Evolutionary conservation across 2,797 vertebrate species (phyloP), one percentile per base, ranked within the genome.

Genomic region (Chaenodraco wilsoni): DNA sequence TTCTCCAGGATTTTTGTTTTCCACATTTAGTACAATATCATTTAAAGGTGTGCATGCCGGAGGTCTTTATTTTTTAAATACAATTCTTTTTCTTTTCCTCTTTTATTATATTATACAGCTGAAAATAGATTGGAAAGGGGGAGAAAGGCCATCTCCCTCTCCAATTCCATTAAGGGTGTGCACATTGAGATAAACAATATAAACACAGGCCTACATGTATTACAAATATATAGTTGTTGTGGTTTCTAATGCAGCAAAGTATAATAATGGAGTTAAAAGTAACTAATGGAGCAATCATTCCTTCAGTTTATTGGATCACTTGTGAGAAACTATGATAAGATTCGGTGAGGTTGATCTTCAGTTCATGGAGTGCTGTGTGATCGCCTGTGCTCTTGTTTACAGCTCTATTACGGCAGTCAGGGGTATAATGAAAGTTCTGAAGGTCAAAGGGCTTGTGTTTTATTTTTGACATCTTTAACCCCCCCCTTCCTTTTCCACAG

Each of bases 401-500:
- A 17, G 48, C 33, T 57, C 5, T 54, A 31, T 56, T 52, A 65
- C 31, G 55, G 50, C 31, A 64, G 9, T 45, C 33, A 40, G 23
- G 1, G 44, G 33, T 55, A 11, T 13, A 11, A 49, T 58, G 45
- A 59, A 46, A 46, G 2, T 31, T 17, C 56, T 68, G 11, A 49
- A 55, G 62, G 45, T 65, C 45, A 74, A 71, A 61, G 16, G 56
- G 65, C 9, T 57, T 31, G 37, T 45, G 1, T 44, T 19, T 50
- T 31, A 23, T 43, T 59, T 69, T 41, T 41, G 9, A 40, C 14
- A 31, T 73, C 12, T 68, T 63, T 12, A 2, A 2, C 11, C 11
- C 16, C 13, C 77, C 4, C 15, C 10, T 4, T 27, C 27, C 6
- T 63, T 12, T 62, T 69, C 51, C 65, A 4, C 74, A 96, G 95